Base-by-base conservation (phyloP, 2,888 invertebrate genomes). In the Sesia apiformis region DNA sequence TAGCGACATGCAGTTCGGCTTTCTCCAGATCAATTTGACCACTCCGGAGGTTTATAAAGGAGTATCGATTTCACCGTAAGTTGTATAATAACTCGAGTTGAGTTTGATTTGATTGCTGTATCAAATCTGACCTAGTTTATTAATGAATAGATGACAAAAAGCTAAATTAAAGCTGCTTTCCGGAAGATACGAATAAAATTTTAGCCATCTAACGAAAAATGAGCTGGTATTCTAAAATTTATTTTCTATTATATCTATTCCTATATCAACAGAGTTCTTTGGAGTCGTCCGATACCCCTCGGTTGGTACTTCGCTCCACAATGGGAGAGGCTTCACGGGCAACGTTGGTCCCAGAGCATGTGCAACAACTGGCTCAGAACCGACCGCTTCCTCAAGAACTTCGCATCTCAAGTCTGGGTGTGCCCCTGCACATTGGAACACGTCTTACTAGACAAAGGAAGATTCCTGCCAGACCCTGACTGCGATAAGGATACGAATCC, bases 341-440 rank as follows among this genome's bases (percentile, higher is more conserved):
- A 79, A 4, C 91, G 93, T 56, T 99, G 98, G 98, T 92, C 97
- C 0, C 91, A 93, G 57, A 85, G 92, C 4, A 91, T 97, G 70
- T 99, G 99, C 79, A 94, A 96, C 77, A 93, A 94, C 65, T 99
- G 98, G 98, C 93, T 97, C 49, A 92, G 93, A 78, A 93, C 94
- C 52, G 97, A 98, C 78, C 91, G 97, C 66, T 92, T 91, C 81
- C 78, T 92, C 58, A 96, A 96, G 81, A 96, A 96, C 83, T 96
- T 97, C 75, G 97, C 96, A 2, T 93, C 94, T 5, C 94, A 96
- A 76, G 84, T 96, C 38, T 93, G 94, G 54, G 91, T 95, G 51
- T 99, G 99, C 66, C 99, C 99, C 0, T 99, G 99, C 74, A 96
- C 94, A 0, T 77, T 98, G 61, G 93, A 96, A 61, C 98, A 99